Evolutionary conservation across 2,888 invertebrate genomes (phyloP).

Genomic region (Parnassius glacialis): DNA sequence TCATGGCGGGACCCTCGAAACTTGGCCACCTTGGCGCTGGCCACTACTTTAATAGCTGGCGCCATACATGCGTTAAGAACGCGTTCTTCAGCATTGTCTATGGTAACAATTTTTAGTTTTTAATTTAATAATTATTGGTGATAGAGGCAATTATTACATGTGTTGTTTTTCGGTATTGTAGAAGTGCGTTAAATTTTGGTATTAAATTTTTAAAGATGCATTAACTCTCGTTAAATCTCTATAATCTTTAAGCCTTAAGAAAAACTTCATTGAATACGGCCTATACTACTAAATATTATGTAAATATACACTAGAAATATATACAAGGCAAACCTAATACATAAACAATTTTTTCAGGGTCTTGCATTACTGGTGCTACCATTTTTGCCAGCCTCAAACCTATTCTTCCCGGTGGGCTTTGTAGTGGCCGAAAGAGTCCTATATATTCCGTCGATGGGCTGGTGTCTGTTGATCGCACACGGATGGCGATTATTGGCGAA

Average conservation of each 20-base stretch:
- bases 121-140: too few relatives aligned
- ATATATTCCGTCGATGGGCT: slow-evolving; percentile 99
- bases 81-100: slow-evolving; percentile 67
- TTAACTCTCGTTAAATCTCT: too few relatives aligned
- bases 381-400: slow-evolving; percentile 97
- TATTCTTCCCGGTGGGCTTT: slow-evolving; percentile 98
- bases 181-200: too few relatives aligned
- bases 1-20: slow-evolving; percentile 91
- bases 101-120: slow-evolving; percentile 49
- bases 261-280: too few relatives aligned
- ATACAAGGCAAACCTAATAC: neutral
- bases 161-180: too few relatives aligned
- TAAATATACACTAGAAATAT: too few relatives aligned
- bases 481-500: slow-evolving; percentile 88
- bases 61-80: slow-evolving; percentile 73
- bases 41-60: slow-evolving; percentile 81
- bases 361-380: slow-evolving; percentile 93
- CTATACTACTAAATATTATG: too few relatives aligned
- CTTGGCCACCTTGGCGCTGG: slow-evolving; percentile 87
- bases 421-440: slow-evolving; percentile 97
- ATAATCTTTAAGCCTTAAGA: too few relatives aligned
- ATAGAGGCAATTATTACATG: too few relatives aligned
- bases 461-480: slow-evolving; percentile 94
- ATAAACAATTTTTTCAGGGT: slow-evolving; percentile 81
- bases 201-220: too few relatives aligned